Conservation (phyloP, 2,113 vertebrate genomes). For the Corvus moneduloides region DNA sequence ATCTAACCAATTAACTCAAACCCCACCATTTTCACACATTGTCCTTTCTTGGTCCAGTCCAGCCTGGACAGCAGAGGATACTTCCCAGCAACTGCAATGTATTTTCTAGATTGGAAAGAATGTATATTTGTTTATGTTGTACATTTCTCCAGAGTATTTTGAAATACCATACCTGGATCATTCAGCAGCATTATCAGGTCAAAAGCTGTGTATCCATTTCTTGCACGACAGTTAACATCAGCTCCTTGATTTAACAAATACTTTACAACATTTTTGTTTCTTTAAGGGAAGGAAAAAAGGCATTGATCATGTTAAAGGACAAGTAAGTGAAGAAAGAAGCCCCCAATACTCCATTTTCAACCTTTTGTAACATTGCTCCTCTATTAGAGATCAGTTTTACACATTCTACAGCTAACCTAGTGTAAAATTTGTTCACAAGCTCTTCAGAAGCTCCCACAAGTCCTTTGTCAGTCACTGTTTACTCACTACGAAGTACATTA, state of each 20-base stretch:
- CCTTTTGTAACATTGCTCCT: neutral
- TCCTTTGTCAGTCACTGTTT: neutral
- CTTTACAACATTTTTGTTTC: slow-evolving; percentile 94
- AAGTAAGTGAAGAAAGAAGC: neutral
- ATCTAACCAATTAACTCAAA: neutral
- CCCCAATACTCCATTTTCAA: neutral
- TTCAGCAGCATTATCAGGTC: slow-evolving; percentile 96
- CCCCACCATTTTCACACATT: neutral
- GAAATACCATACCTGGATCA: slow-evolving; percentile 84
- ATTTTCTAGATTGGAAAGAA: neutral
- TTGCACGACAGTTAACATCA: slow-evolving; percentile 91
- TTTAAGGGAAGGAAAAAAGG: slow-evolving; percentile 57
- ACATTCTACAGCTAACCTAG: neutral
- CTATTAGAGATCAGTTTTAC: neutral
- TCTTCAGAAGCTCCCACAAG: neutral
- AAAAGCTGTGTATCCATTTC: slow-evolving; percentile 96
- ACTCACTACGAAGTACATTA: neutral
- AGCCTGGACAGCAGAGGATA: neutral
- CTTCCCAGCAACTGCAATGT: neutral
- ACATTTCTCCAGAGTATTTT: neutral
- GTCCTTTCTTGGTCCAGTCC: neutral
- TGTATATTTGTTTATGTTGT: neutral
- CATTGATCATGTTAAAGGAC: neutral
- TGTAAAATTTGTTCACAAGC: neutral
- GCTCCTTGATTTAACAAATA: slow-evolving; percentile 92